Percentiles rank a stretch among this genome's conserved stretches.
phyloP scores from a whole-genome alignment of 2,797 vertebrate species.

The Cetoscarus ocellatus region DNA sequence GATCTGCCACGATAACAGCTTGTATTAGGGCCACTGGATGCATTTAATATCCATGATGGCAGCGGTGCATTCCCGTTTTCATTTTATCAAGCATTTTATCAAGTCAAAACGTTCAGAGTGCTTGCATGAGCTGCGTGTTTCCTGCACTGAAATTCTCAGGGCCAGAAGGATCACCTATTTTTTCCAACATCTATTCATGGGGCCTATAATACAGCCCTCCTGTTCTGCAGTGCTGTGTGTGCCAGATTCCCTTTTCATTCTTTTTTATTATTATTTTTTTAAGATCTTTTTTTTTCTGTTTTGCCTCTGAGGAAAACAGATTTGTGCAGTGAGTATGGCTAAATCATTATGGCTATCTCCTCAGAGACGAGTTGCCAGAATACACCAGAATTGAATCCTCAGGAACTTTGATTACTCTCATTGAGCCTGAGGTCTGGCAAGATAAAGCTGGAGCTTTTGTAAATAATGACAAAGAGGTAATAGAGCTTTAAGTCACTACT shows the following conservation, averaged over 20 bases:
- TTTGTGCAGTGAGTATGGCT: slow-evolving; percentile 28
- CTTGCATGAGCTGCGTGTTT: no score
- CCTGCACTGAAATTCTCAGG: no score
- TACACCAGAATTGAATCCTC: slow-evolving; percentile 56
- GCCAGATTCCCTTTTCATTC: slow-evolving; percentile 33
- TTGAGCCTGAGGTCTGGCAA: slow-evolving; percentile 18
- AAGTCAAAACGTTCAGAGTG: no score
- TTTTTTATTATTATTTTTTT: slow-evolving; percentile 37
- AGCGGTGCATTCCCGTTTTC: no score
- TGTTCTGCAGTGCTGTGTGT: slow-evolving; percentile 3
- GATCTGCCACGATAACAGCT: no score
- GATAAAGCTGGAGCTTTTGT: slow-evolving; percentile 50
- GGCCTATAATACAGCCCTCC: no score
- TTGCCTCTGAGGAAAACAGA: slow-evolving; percentile 24
- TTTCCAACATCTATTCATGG: no score
- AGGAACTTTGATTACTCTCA: not conserved
- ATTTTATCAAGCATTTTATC: no score
- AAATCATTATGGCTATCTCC: slow-evolving; percentile 42
- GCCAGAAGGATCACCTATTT: no score
- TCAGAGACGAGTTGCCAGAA: slow-evolving; percentile 36
- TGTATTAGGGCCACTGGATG: no score
- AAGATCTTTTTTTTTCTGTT: slow-evolving; percentile 29
- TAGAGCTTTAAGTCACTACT: slow-evolving; percentile 48
- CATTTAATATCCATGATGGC: no score
- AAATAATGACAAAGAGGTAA: slow-evolving; percentile 63